Evolutionary conservation across 1,140 invertebrate genomes (phyloP).

Genomic region (Dryas iulia): DNA sequence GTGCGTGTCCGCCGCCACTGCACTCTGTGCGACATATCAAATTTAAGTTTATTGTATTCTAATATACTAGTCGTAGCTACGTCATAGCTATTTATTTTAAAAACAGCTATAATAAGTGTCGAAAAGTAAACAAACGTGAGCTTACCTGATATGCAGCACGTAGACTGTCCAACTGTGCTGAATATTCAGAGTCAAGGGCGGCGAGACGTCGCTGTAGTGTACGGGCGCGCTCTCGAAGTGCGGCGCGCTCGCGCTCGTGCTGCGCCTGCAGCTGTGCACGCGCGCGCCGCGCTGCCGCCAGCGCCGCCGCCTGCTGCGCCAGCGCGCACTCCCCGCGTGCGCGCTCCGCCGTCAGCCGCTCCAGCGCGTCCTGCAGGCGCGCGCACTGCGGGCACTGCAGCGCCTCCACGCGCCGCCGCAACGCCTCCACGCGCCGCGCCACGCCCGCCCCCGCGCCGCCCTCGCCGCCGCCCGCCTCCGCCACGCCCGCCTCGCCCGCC

Average conservation of each 20-base stretch:
- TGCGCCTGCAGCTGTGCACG: slow-evolving; percentile 60
- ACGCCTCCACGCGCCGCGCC: slow-evolving; percentile 62
- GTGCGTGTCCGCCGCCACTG: slow-evolving; percentile 80
- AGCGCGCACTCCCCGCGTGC: slow-evolving; percentile 59
- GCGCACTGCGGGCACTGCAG: slow-evolving; percentile 82
- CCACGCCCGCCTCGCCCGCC: slow-evolving; percentile 38
- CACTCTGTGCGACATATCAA: slow-evolving; percentile 45
- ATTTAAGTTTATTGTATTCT: too few species aligned
- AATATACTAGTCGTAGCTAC: too few species aligned
- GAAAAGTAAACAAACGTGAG: neutral
- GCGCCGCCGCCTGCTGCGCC: slow-evolving; percentile 64
- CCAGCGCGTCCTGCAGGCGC: slow-evolving; percentile 81
- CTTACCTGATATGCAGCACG: slow-evolving; percentile 84
- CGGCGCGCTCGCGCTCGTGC: slow-evolving; percentile 72
- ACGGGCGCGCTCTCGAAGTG: slow-evolving; percentile 82
- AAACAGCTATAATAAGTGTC: neutral
- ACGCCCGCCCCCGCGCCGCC: slow-evolving; percentile 23
- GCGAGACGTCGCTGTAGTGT: slow-evolving; percentile 85
- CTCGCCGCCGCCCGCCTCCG: slow-evolving; percentile 20
- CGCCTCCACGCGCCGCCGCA: slow-evolving; percentile 71
- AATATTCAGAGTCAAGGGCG: slow-evolving; percentile 88
- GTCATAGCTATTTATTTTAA: too few species aligned
- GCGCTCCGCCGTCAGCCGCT: slow-evolving; percentile 63
- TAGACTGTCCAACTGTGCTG: slow-evolving; percentile 87
- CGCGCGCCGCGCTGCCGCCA: slow-evolving; percentile 65